phyloP scores from a whole-genome alignment of 2,888 invertebrate species.

The Drosophila infuscata region DNA sequence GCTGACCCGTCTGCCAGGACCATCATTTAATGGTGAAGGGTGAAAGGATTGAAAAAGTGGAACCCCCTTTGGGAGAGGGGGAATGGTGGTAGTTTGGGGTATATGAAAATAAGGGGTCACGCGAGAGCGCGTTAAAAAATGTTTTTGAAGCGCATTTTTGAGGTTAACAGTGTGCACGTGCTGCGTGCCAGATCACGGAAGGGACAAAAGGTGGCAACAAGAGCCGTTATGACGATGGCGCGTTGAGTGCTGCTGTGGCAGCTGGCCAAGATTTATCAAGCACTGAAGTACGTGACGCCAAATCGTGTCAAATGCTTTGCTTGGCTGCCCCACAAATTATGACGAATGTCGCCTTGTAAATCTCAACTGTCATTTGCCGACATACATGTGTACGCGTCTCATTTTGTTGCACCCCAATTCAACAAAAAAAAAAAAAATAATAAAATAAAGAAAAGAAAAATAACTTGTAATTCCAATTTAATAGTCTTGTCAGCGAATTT shows the following conservation, averaged over 20 bases:
- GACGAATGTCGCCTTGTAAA: slow-evolving; percentile 67
- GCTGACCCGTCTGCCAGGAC: slow-evolving; percentile 58
- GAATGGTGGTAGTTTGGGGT: not conserved
- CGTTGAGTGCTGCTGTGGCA: slow-evolving; percentile 59
- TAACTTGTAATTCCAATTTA: slow-evolving; percentile 35
- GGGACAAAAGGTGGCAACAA: slow-evolving; percentile 61
- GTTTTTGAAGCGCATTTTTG: slow-evolving; percentile 75
- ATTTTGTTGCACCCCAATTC: slow-evolving; percentile 12
- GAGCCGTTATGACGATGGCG: slow-evolving; percentile 37
- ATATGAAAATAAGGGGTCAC: not conserved
- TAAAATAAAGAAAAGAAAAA: not conserved
- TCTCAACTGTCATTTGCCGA: slow-evolving; percentile 62
- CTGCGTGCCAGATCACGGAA: slow-evolving; percentile 26
- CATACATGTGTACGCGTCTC: slow-evolving; percentile 23
- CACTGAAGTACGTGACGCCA: slow-evolving; percentile 65
- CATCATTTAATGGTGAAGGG: slow-evolving; percentile 29
- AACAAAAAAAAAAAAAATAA: not conserved
- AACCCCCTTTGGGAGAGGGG: not conserved
- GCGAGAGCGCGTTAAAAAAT: slow-evolving; percentile 67
- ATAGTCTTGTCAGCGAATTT: slow-evolving; percentile 40
- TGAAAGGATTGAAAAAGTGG: not conserved
- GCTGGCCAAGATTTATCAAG: slow-evolving; percentile 74
- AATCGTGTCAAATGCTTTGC: slow-evolving; percentile 73
- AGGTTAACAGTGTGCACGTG: slow-evolving; percentile 76
- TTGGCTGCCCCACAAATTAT: slow-evolving; percentile 56